Base-by-base conservation (phyloP, 2,113 vertebrate genomes). In the Cebus imitator region DNA sequence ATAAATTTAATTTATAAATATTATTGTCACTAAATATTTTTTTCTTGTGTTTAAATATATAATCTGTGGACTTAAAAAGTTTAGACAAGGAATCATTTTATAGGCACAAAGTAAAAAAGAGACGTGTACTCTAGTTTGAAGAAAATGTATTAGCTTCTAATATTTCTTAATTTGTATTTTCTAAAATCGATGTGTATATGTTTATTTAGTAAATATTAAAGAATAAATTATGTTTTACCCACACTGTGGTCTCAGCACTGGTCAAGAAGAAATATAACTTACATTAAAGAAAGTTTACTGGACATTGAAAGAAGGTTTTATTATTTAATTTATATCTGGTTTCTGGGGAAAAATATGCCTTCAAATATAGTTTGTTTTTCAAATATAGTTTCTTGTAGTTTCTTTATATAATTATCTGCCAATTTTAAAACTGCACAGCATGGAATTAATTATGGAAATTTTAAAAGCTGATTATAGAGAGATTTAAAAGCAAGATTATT, bases 401-500 rank as follows among this genome's bases (percentile, higher is more conserved):
- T 48, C 66, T 97, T 97, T 97, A 98, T 95, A 97, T 97, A 98
- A 97, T 97, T 93, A 98, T 98, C 98, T 98, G 97, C 97, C 98
- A 98, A 98, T 98, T 98, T 98, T 52, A 97, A 96, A 97, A 92
- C 93, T 97, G 68, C 83, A 6, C 0, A 91, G 81, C 97, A 96
- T 93, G 84, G 43, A 98, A 98, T 98, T 98, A 98, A 98, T 98
- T 98, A 94, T 92, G 96, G 96, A 97, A 95, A 97, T 98, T 98
- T 98, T 97, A 98, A 97, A 82, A 98, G 95, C 57, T 97, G 73
- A 98, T 98, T 98, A 96, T 95, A 97, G 90, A 76, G 35, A 98
- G 96, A 86, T 88, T 76, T 93, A 73, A 97, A 50, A 97, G 80
- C 35, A 98, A 96, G 90, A 97, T 98, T 97, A 90, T 79, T 97